Evolutionary conservation across 1,140 invertebrate genomes (phyloP), one percentile per base, ranked within the genome.

Genomic region (Scaptomyza montana): DNA sequence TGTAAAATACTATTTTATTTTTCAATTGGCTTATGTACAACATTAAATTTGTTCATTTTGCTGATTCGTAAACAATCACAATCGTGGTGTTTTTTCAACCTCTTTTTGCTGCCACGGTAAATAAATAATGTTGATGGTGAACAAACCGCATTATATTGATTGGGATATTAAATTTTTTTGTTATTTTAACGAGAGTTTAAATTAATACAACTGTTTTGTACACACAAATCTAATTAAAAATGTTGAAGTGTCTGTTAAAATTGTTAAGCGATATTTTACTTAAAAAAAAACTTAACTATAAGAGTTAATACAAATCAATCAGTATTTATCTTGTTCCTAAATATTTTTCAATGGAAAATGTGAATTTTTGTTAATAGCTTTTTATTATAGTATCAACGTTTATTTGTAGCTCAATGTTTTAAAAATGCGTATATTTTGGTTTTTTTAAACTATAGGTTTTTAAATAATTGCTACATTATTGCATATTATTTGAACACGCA

Each of bases 71-170:
- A 87, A 81, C 78, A 78, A 65, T 75, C 66, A 68, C 74, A 74
- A 72, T 54, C 49, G 66, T 49, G 46, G 8, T 36, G 33, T 41
- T 33, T 28, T n/a, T 7, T 39, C 10, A 19, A 6, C n/a, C 6
- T 66, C 5, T 39, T 12, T 62, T 33, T 13, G 30, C 16, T 49
- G 33, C n/a, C 28, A 46, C 21, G 36, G 16, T 25, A 41, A 10
- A 19, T 69, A 63, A 66, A 72, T 66, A 72, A 72, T 85, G 59
- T 41, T 33, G 41, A 51, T 72, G 53, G 68, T 75, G 63, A 64
- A 62, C 70, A 75, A 81, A 81, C 84, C 82, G 55, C 81, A 87
- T 76, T 79, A 64, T 68, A 65, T 80, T 76, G 77, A 85, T 81
- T 81, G 69, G 65, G 55, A 54, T 77, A 77, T 67, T 80, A 74